Base-by-base conservation (phyloP, 2,797 vertebrate species). In the Mormyrops boulengeri region DNA sequence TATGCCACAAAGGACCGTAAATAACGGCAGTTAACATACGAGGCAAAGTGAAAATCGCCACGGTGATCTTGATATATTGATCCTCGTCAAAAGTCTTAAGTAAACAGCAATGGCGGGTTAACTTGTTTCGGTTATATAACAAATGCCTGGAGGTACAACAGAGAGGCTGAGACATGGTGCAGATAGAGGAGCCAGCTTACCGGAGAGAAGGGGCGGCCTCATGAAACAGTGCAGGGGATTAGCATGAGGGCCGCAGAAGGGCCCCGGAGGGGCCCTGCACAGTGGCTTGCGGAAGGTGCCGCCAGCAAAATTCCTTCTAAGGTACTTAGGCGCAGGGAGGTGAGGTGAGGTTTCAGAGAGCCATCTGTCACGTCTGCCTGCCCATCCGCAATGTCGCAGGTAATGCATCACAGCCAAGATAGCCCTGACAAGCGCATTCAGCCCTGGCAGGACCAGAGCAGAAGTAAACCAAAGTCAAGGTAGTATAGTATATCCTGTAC, bases 301-400 rank as follows among this genome's bases (percentile, higher is more conserved):
- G 11, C 60, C 22, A 11, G 60, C 22, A 62, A 62, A 26, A 26
- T 9, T 66, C n/a, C 60, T 62, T 26, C 60, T 62, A 62, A 62
- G 22, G 22, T 26, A 62, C 60, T 66, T 66, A 30, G 22, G 60
- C 22, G 22, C 8, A 0, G 60, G 60, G 60, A 2, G 62, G 22
- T 3, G n/a, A 26, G 22, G 60, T 26, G 50, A 52, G 66, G 47
- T 49, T 44, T 41, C 41, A 47, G 30, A 60, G 38, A 47, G 66
- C 89, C 77, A 90, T 90, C 87, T 85, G 73, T 50, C 22, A 62
- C 41, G 49, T 47, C 44, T 62, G 60, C 47, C 55, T 38, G 1
- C 60, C 62, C 47, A 44, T 80, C 88, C 44, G 49, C n/a, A 44
- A 57, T 50, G 34, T 47, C 49, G 84, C 49, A 44, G 17, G 57